Conservation (phyloP, 2,113 vertebrate species). For the Noctilio leporinus region DNA sequence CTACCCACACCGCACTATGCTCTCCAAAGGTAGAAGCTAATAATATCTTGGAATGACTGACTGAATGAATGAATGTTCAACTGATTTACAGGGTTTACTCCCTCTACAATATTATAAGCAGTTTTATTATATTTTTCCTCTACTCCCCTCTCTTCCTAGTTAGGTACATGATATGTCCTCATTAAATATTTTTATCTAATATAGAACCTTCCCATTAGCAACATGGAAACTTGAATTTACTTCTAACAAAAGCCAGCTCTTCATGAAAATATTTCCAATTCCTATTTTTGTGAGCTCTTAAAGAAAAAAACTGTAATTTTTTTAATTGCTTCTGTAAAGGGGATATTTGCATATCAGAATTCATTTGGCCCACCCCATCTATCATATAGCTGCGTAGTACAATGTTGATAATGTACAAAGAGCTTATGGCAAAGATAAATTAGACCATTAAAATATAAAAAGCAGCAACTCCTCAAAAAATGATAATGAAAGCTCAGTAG, state of each 20-base stretch:
- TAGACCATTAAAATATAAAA: conserved; percentile 34
- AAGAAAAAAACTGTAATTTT: neutral
- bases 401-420: neutral
- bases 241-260: neutral
- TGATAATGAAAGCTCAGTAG: neutral
- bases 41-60: neutral
- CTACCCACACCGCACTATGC: neutral
- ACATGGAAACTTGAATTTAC: neutral
- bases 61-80: neutral
- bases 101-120: neutral
- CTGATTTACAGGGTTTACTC: neutral
- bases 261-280: neutral
- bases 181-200: conserved; percentile 5
- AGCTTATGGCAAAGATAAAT: conserved; percentile 17
- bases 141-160: neutral
- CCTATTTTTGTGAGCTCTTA: neutral
- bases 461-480: neutral
- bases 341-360: neutral
- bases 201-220: neutral
- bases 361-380: neutral
- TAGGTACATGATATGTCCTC: neutral
- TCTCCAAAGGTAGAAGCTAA: neutral
- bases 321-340: conserved; percentile 1
- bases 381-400: neutral
- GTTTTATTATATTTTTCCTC: neutral